These are phyloP conservation scores for Xerus rutilus DNA, from an alignment of 2,797 vertebrate species.

Conservation along the genomic window DNA sequence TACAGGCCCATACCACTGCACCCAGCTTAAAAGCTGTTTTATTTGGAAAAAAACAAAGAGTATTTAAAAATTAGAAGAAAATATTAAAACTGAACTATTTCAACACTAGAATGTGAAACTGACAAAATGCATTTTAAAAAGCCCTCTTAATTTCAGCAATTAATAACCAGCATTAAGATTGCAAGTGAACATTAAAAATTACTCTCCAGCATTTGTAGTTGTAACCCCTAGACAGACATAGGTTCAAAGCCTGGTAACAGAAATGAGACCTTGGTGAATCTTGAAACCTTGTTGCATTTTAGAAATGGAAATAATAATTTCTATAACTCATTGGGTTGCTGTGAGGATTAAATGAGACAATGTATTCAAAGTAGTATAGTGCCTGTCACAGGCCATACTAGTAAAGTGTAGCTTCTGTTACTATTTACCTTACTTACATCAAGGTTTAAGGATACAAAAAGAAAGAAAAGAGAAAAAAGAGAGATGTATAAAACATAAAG, in stretches of 20 bases:
- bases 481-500: slow-evolving; percentile 24
- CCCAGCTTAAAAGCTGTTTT: not conserved
- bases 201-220: not conserved
- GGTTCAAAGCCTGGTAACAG: slow-evolving; percentile 5
- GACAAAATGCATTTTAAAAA: slow-evolving; percentile 1
- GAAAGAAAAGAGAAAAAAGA: not conserved
- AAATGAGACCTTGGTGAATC: not conserved
- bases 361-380: slow-evolving; percentile 48
- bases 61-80: slow-evolving; percentile 59
- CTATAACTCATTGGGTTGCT: not conserved
- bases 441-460: not conserved
- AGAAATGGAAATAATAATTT: slow-evolving; percentile 26
- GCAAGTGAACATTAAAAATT: slow-evolving; percentile 16
- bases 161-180: not conserved
- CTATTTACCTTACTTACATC: slow-evolving; percentile 60
- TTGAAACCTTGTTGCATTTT: slow-evolving; percentile 37
- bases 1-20: too few relatives aligned
- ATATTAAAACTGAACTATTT: slow-evolving; percentile 35
- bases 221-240: not conserved
- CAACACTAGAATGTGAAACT: not conserved
- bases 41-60: slow-evolving; percentile 29
- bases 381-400: not conserved
- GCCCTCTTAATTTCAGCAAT: slow-evolving; percentile 41
- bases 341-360: slow-evolving; percentile 68
- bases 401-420: slow-evolving; percentile 43